These are phyloP conservation scores for Schizotus pectinicornis DNA, from an alignment of 2,888 invertebrate species.

Conservation along the genomic window DNA sequence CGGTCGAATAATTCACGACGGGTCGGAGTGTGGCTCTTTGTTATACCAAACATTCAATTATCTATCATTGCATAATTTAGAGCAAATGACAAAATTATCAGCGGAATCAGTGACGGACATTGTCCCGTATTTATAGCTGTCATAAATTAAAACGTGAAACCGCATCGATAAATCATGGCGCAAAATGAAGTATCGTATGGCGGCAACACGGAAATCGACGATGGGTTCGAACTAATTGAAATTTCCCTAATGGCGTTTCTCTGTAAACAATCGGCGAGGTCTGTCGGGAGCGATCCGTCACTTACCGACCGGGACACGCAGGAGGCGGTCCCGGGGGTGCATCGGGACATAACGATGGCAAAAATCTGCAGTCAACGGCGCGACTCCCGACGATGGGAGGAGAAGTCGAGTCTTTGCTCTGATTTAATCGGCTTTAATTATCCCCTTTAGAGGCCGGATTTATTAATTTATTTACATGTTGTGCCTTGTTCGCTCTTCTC, in stretches of 20 bases:
- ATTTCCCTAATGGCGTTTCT: slow-evolving; percentile 59
- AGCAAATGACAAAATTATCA: slow-evolving; percentile 36
- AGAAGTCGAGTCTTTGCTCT: slow-evolving; percentile 1
- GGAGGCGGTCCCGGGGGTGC: slow-evolving; percentile 45
- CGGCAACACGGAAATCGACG: slow-evolving; percentile 33
- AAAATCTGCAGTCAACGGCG: background rate
- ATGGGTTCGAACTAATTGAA: slow-evolving; percentile 54
- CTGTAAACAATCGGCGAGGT: slow-evolving; percentile 55
- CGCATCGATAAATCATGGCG: slow-evolving; percentile 35
- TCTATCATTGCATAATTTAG: slow-evolving; percentile 36
- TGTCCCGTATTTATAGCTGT: slow-evolving; percentile 25
- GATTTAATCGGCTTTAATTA: slow-evolving; percentile 19
- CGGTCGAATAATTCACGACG: background rate
- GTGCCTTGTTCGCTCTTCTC: background rate
- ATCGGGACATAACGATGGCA: background rate
- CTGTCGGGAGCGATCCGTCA: slow-evolving; percentile 57
- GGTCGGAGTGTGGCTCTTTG: background rate
- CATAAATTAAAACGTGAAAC: slow-evolving; percentile 32
- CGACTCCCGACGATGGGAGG: background rate
- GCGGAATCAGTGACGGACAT: slow-evolving; percentile 24
- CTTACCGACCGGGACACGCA: slow-evolving; percentile 52
- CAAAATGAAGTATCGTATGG: slow-evolving; percentile 36
- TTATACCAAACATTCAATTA: slow-evolving; percentile 34
- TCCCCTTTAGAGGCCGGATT: slow-evolving; percentile 12
- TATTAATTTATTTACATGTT: slow-evolving; percentile 25